Conservation (phyloP, 2,113 vertebrate genomes). For the Xiphias gladius region DNA sequence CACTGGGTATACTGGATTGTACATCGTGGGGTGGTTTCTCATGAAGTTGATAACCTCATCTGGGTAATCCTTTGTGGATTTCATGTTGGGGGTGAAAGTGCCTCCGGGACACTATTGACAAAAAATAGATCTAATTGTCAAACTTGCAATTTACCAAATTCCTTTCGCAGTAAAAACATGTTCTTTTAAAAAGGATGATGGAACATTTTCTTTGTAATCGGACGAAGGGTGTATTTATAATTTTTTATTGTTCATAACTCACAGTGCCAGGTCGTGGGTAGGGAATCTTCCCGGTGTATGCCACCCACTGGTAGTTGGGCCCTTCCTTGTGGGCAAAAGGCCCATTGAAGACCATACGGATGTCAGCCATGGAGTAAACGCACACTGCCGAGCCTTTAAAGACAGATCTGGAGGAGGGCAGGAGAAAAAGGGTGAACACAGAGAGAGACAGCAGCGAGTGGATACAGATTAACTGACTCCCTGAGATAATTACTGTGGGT, state of each 20-base stretch:
- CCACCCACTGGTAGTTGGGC: slow-evolving; percentile 99
- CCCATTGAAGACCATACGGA: slow-evolving; percentile 98
- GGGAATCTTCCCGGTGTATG: slow-evolving; percentile 97
- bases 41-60: slow-evolving; percentile 99
- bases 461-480: slow-evolving; percentile 49
- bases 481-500: slow-evolving; percentile 62
- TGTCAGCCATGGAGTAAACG: slow-evolving; percentile 98
- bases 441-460: slow-evolving; percentile 31
- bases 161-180: slow-evolving; percentile 2
- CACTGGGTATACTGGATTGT: slow-evolving; percentile 94
- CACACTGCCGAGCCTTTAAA: slow-evolving; percentile 98
- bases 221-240: background rate
- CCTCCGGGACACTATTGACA: slow-evolving; percentile 93
- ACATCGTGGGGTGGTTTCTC: slow-evolving; percentile 97
- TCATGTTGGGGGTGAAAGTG: slow-evolving; percentile 98
- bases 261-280: slow-evolving; percentile 98
- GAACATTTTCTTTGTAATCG: background rate
- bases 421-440: slow-evolving; percentile 36
- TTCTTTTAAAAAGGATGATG: slow-evolving; percentile 7
- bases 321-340: slow-evolving; percentile 99
- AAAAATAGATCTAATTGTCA: slow-evolving; percentile 9
- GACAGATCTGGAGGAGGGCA: slow-evolving; percentile 87
- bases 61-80: slow-evolving; percentile 98
- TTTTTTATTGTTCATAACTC: slow-evolving; percentile 69
- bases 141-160: slow-evolving; percentile 34